Evolutionary conservation across 2,888 invertebrate species (phyloP).

Genomic region (Eugnorisma glareosa): DNA sequence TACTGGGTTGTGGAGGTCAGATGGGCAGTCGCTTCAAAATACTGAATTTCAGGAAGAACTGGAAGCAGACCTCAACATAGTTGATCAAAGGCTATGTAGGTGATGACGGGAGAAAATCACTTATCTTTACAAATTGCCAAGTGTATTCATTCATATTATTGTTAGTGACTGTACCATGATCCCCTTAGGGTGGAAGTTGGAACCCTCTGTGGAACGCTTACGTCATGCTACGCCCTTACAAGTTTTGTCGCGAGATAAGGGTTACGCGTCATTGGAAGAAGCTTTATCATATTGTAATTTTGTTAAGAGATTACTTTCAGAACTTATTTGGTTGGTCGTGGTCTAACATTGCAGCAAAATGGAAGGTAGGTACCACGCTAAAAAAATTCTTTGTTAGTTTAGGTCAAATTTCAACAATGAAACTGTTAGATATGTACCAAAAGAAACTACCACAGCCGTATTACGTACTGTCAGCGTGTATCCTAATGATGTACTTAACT

Average conservation of each 20-base stretch:
- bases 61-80: neutral
- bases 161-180: neutral
- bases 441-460: too few species aligned
- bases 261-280: constrained; percentile 38
- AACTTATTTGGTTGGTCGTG: neutral
- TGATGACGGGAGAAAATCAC: neutral
- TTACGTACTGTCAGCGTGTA: too few species aligned
- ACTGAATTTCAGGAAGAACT: too few species aligned
- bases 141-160: neutral
- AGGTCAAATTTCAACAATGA: neutral
- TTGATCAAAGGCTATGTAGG: neutral
- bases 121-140: neutral
- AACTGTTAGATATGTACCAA: too few species aligned
- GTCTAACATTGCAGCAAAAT: neutral
- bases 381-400: neutral
- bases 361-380: neutral
- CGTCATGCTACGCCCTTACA: constrained; percentile 50
- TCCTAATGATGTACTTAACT: too few species aligned
- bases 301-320: constrained; percentile 16
- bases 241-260: constrained; percentile 35
- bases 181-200: constrained; percentile 44
- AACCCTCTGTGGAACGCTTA: constrained; percentile 49
- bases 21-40: neutral
- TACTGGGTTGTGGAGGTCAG: neutral
- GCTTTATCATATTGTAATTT: constrained; percentile 31